These are phyloP conservation scores for Phrynosoma blainvillii DNA, from an alignment of 2,113 vertebrate genomes.

Conservation along the genomic window DNA sequence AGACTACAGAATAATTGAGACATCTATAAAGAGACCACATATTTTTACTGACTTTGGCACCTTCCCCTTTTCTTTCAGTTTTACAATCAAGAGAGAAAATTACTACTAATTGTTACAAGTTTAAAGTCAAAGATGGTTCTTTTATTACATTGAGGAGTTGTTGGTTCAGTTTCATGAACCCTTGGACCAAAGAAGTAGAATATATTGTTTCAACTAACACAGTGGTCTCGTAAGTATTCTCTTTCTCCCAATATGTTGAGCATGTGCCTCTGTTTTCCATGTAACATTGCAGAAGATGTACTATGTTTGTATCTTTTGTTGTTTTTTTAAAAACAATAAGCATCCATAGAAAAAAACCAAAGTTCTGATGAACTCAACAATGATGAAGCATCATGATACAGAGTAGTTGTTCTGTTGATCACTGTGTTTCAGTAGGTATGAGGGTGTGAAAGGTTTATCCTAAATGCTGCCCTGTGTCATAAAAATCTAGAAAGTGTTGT, in stretches of 20 bases:
- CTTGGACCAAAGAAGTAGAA: conserved; percentile 99
- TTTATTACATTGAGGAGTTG: conserved; percentile 96
- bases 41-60: not conserved
- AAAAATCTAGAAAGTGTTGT: not conserved
- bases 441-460: not conserved
- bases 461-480: not conserved
- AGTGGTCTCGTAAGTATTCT: conserved; percentile 91
- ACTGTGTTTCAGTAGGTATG: not conserved
- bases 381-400: not conserved
- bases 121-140: conserved; percentile 98
- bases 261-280: not conserved
- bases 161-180: conserved; percentile 99
- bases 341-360: not conserved
- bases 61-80: conserved; percentile 75
- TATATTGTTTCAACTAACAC: conserved; percentile 99
- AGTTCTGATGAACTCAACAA: not conserved
- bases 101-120: conserved; percentile 97
- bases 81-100: conserved; percentile 98
- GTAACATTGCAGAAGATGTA: not conserved
- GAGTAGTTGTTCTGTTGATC: not conserved
- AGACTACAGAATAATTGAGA: not conserved
- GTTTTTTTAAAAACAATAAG: accelerated
- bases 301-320: not conserved
- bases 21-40: not conserved
- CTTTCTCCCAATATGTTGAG: not conserved